Conservation (phyloP, 2,797 vertebrate species). For the Streptopelia turtur region DNA sequence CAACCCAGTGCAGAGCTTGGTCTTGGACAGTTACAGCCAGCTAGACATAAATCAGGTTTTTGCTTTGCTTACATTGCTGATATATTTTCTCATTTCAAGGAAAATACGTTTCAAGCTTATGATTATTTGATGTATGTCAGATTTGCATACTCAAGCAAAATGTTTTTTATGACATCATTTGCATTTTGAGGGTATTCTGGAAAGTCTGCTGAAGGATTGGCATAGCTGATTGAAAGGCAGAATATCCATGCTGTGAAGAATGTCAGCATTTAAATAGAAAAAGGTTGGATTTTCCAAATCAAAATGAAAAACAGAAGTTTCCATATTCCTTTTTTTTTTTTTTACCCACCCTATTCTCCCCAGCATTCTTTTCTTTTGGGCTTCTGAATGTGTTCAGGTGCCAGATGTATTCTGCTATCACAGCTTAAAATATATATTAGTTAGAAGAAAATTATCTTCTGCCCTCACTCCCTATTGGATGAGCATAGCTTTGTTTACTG, state of each 20-base stretch:
- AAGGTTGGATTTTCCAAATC: neutral
- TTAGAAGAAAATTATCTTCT: neutral
- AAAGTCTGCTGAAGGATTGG: slow-evolving; percentile 8
- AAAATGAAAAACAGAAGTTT: neutral
- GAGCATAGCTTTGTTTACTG: neutral
- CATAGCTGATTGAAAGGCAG: neutral
- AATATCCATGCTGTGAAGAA: slow-evolving; percentile 23
- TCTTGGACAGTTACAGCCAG: neutral
- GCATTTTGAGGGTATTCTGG: slow-evolving; percentile 30
- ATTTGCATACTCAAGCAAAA: slow-evolving; percentile 53
- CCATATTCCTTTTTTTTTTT: neutral
- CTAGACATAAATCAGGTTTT: slow-evolving; percentile 2
- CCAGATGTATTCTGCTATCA: neutral
- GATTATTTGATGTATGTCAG: slow-evolving; percentile 42
- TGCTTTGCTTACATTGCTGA: slow-evolving; percentile 16
- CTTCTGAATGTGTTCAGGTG: neutral
- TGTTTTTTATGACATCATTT: slow-evolving; percentile 30
- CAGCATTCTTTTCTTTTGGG: neutral
- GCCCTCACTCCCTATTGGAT: neutral
- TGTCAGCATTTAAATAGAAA: neutral
- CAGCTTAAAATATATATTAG: neutral
- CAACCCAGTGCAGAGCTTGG: neutral
- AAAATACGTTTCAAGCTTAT: slow-evolving; percentile 28
- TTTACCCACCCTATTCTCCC: neutral
- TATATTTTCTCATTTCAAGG: slow-evolving; percentile 30